These are phyloP conservation scores for Actias luna DNA, from an alignment of 2,888 invertebrate genomes.

Conservation along the genomic window DNA sequence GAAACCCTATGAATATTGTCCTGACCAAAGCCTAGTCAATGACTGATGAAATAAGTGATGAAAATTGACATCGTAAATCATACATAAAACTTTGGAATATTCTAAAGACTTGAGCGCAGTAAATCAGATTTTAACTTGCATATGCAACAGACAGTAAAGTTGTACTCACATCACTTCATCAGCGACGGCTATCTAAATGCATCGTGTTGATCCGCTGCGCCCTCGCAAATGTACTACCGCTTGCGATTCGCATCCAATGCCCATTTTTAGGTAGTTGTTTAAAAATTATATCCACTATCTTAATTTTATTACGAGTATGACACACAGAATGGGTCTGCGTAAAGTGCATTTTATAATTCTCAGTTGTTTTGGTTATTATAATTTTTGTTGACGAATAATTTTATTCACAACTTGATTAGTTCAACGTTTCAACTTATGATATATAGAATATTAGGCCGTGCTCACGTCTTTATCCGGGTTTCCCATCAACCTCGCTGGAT, in stretches of 20 bases:
- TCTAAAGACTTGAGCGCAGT: background rate
- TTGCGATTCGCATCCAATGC: conserved; percentile 42
- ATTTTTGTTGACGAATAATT: too few species aligned
- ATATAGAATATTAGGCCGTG: too few species aligned
- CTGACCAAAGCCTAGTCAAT: background rate
- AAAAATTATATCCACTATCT: conserved; percentile 38
- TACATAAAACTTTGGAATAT: background rate
- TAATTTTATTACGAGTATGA: conserved; percentile 33
- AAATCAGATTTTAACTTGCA: background rate
- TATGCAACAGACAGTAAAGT: conserved; percentile 1
- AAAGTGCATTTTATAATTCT: background rate
- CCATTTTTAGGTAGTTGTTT: conserved; percentile 56
- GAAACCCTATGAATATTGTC: too few species aligned
- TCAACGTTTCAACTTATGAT: too few species aligned
- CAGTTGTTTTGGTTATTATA: background rate
- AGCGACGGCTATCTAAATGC: conserved; percentile 20
- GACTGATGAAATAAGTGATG: too few species aligned
- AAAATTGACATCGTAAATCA: background rate
- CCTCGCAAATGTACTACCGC: conserved; percentile 13
- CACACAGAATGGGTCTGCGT: background rate
- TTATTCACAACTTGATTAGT: too few species aligned
- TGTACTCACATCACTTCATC: background rate
- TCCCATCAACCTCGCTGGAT: too few species aligned
- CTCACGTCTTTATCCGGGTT: too few species aligned
- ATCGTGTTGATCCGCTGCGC: conserved; percentile 16